Base-by-base conservation (phyloP, 2,888 invertebrate genomes). In the Diachrysia chrysitis region DNA sequence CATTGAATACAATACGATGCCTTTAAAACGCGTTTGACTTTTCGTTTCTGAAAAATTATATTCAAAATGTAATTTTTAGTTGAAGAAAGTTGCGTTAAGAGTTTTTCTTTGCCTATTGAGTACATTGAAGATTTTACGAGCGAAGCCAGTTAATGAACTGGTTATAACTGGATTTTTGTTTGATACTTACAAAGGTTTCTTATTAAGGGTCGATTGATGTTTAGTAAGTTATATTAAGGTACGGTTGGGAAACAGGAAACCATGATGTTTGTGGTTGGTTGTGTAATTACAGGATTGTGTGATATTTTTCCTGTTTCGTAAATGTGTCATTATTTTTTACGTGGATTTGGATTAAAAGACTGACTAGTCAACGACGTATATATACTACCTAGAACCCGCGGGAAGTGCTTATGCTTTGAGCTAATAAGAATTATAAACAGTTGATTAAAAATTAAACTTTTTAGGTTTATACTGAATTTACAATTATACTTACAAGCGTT, bases 1-100 rank as follows among this genome's bases (percentile, higher is more conserved):
- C 78, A 77, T 82, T 77, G 80, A 80, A 72, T 76, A 81, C 84
- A 79, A 82, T 83, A 83, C 76, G 79, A 79, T 81, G 77, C 78
- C 76, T 82, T 73, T 80, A 71, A 81, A 83, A 79, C 65, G 75
- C 78, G 79, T 84, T 85, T 81, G 84, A 83, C 79, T 85, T 80
- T 56, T 70, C 65, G 73, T 75, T 68, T 73, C 76, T 56, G 71
- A 69, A 79, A 81, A 81, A 79, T 78, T 79, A 78, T 76, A 73
- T 75, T 76, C 60, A 48, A 58, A 69, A 76, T 72, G 72, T 79
- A 66, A 71, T 79, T 78, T 81, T 63, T 68, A 56, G 66, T 63
- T 58, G 17, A 53, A 42, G 59, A 63, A 66, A 63, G 57, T 64
- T 58, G 55, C 37, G 29, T 59, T 19, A 16, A 60, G 62, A 79